Evolutionary conservation across 2,113 vertebrate genomes (phyloP).

Genomic region (Carassius carassius): DNA sequence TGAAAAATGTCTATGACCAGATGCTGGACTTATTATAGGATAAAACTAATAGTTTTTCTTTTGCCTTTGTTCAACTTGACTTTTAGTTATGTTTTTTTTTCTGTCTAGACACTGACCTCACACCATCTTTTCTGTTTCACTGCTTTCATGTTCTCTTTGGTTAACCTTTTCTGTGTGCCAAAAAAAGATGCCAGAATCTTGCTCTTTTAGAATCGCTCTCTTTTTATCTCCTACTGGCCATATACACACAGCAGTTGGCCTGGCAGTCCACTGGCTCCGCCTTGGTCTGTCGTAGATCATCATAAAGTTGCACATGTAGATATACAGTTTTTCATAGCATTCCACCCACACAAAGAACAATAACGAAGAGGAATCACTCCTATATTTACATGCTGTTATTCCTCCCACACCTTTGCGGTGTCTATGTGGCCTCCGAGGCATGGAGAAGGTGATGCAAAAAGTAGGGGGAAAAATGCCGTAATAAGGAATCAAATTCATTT

Average conservation of each 20-base stretch:
- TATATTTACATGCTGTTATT: neutral
- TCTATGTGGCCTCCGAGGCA: neutral
- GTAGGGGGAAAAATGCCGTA: neutral
- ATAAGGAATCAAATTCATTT: neutral
- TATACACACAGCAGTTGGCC: slow-evolving; percentile 1
- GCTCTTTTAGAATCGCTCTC: neutral
- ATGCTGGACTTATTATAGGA: neutral
- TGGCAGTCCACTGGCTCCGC: neutral
- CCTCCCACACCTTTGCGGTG: neutral
- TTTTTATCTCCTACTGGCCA: slow-evolving; percentile 13
- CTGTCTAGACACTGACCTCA: slow-evolving; percentile 1
- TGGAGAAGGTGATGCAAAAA: neutral
- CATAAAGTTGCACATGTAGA: no score
- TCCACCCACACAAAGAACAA: neutral
- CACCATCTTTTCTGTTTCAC: slow-evolving; percentile 13
- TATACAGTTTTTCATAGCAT: neutral
- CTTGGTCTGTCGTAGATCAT: no score
- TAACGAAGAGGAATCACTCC: neutral
- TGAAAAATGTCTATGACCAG: neutral
- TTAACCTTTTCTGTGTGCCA: slow-evolving; percentile 28
- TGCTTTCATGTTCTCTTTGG: slow-evolving; percentile 14
- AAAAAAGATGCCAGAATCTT: slow-evolving; percentile 23
- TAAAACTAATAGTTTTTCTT: neutral
- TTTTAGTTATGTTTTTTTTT: neutral
- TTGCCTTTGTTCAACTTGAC: neutral